A percentile compares a stretch with the other conserved stretches of the same genome.
Conservation (phyloP, 1,140 invertebrate species). For the Ceratosolen solmsi region DNA sequence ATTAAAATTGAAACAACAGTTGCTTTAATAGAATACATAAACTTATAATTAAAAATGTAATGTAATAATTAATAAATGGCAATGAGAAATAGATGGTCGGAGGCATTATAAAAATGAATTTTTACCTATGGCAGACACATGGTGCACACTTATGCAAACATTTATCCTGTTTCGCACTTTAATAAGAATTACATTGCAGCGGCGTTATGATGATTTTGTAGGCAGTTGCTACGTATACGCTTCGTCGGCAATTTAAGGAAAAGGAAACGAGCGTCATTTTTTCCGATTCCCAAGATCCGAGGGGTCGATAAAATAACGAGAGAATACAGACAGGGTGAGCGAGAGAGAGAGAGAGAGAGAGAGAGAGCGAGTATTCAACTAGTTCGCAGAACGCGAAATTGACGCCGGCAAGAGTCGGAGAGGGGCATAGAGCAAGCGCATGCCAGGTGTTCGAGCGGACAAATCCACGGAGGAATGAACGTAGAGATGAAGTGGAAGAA, state of each 20-base stretch:
- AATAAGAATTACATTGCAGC: slow-evolving; percentile 11
- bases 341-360: background rate
- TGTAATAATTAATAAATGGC: background rate
- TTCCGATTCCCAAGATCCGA: slow-evolving; percentile 42
- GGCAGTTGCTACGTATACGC: background rate
- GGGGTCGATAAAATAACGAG: slow-evolving; percentile 32
- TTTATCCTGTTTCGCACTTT: background rate
- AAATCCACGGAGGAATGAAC: background rate
- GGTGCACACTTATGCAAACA: background rate
- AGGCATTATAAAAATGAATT: slow-evolving; percentile 31
- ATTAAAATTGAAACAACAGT: background rate
- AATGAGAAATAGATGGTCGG: background rate
- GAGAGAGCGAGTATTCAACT: slow-evolving; percentile 1
- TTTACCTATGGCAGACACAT: background rate
- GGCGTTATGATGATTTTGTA: slow-evolving; percentile 31
- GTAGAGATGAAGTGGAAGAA: background rate
- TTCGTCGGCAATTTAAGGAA: background rate
- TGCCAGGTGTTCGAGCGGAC: background rate
- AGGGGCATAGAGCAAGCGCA: background rate
- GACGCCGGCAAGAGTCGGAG: background rate
- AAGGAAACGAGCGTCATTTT: slow-evolving; percentile 46
- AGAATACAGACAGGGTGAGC: background rate
- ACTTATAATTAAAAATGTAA: background rate
- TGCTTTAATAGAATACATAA: background rate
- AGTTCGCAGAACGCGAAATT: slow-evolving; percentile 37